A percentile compares a stretch with the other conserved stretches of the same genome.
phyloP scores from a whole-genome alignment of 64 coral and sea anemone species.

The Montipora sp. region DNA sequence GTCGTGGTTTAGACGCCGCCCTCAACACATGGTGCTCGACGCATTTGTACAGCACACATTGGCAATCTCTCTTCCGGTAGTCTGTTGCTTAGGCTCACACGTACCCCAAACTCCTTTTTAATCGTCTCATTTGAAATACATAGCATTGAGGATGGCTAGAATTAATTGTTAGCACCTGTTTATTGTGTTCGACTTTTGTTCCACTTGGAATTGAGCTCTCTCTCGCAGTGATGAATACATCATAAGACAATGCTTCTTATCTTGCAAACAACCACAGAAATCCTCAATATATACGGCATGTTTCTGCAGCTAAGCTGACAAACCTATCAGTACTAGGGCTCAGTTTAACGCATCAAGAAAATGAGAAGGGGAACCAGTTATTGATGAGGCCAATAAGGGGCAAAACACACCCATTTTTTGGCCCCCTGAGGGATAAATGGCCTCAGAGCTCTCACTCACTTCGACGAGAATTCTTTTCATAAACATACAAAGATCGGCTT shows the following conservation, averaged over 20 bases:
- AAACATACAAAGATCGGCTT: slow-evolving; percentile 49
- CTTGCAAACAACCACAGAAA: slow-evolving; percentile 71
- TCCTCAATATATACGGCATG: slow-evolving; percentile 58
- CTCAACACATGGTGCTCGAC: slow-evolving; percentile 50
- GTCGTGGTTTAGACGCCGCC: background rate
- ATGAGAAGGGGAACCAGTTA: background rate
- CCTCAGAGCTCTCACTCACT: background rate
- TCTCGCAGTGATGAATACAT: slow-evolving; percentile 80
- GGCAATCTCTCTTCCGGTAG: slow-evolving; percentile 13
- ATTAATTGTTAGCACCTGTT: slow-evolving; percentile 98
- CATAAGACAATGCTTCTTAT: slow-evolving; percentile 69
- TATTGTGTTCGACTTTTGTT: slow-evolving; percentile 98
- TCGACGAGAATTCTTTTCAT: slow-evolving; percentile 39
- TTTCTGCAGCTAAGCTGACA: slow-evolving; percentile 39
- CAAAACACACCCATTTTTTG: slow-evolving; percentile 28
- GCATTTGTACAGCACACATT: slow-evolving; percentile 38
- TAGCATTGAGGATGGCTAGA: slow-evolving; percentile 84
- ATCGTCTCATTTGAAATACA: slow-evolving; percentile 81
- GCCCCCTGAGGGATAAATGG: slow-evolving; percentile 26
- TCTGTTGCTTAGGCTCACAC: slow-evolving; percentile 87
- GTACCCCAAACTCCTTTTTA: slow-evolving; percentile 69
- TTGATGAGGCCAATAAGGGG: slow-evolving; percentile 22
- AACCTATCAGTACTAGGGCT: background rate
- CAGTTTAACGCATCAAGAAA: background rate
- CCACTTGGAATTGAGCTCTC: slow-evolving; percentile 65